A percentile compares a stretch with the other conserved stretches of the same genome.
phyloP scores from a whole-genome alignment of 1,140 invertebrate genomes.

The Dendroctonus ponderosae region DNA sequence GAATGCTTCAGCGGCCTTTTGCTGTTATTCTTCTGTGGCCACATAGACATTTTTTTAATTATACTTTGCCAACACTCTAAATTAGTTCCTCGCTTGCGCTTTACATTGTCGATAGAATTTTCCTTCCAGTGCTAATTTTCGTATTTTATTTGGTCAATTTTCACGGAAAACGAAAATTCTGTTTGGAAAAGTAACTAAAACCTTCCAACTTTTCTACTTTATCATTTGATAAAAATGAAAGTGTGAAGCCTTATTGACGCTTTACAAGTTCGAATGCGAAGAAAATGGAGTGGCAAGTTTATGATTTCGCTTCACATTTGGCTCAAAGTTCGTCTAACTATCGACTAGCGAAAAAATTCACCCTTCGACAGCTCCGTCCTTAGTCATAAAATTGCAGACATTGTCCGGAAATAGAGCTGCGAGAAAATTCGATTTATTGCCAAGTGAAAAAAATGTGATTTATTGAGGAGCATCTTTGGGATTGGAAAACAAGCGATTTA shows the following conservation, averaged over 20 bases:
- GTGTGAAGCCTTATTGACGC: not conserved
- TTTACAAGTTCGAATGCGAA: not conserved
- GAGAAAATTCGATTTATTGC: conserved; percentile 12
- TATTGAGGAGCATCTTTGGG: conserved; percentile 11
- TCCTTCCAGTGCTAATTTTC: no score
- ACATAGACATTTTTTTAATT: no score
- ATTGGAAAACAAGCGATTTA: conserved; percentile 21
- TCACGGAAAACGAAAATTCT: no score
- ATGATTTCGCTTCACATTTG: not conserved
- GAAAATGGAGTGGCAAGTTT: not conserved
- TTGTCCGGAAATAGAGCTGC: conserved; percentile 10
- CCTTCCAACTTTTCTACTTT: not conserved
- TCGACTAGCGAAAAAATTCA: not conserved
- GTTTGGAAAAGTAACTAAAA: not conserved
- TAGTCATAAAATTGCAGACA: conserved; percentile 12
- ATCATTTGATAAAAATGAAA: no score
- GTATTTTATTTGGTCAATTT: no score
- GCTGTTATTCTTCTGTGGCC: no score
- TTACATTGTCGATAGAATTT: no score
- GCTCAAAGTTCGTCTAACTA: no score
- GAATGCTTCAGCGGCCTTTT: no score
- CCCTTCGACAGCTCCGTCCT: not conserved
- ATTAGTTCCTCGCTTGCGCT: no score
- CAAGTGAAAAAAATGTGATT: conserved; percentile 13
- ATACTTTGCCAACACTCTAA: no score